Conservation (phyloP, 2,888 invertebrate species). For the Ormyrus pomaceus region DNA sequence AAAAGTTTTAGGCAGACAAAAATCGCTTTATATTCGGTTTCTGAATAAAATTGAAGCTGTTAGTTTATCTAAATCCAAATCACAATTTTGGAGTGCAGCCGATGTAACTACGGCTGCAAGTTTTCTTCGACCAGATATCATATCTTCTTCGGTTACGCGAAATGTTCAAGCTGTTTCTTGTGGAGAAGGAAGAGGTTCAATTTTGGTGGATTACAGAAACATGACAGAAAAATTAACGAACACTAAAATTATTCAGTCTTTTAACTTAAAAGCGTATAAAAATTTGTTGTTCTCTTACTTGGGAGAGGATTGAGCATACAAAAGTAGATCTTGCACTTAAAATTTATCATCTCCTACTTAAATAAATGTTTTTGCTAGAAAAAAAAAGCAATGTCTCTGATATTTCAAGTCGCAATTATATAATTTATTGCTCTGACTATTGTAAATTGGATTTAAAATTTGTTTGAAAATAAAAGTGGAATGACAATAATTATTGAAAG, state of each 20-base stretch:
- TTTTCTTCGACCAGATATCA: slow-evolving; percentile 52
- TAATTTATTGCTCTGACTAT: slow-evolving; percentile 29
- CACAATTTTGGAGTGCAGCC: slow-evolving; percentile 57
- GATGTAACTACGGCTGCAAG: slow-evolving; percentile 64
- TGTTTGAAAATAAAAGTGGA: slow-evolving; percentile 35
- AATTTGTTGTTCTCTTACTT: slow-evolving; percentile 11
- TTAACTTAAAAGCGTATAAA: neutral
- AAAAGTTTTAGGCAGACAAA: slow-evolving; percentile 73
- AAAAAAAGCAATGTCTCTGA: neutral
- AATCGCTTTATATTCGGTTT: slow-evolving; percentile 74
- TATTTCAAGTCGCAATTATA: slow-evolving; percentile 20
- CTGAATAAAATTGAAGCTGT: slow-evolving; percentile 76
- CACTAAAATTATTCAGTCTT: slow-evolving; percentile 19
- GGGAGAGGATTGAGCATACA: slow-evolving; percentile 1
- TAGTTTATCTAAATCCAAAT: slow-evolving; percentile 53
- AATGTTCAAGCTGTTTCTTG: slow-evolving; percentile 62
- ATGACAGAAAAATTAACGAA: neutral
- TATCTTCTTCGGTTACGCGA: slow-evolving; percentile 15
- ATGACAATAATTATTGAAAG: slow-evolving; percentile 43
- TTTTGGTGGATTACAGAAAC: slow-evolving; percentile 64
- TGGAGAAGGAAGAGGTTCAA: slow-evolving; percentile 62
- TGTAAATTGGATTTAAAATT: slow-evolving; percentile 23
- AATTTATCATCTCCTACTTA: too few species aligned
- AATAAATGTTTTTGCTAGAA: neutral
- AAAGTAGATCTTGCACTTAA: too few species aligned